Conservation (phyloP, 2,113 vertebrate species). For the Camelus bactrianus region DNA sequence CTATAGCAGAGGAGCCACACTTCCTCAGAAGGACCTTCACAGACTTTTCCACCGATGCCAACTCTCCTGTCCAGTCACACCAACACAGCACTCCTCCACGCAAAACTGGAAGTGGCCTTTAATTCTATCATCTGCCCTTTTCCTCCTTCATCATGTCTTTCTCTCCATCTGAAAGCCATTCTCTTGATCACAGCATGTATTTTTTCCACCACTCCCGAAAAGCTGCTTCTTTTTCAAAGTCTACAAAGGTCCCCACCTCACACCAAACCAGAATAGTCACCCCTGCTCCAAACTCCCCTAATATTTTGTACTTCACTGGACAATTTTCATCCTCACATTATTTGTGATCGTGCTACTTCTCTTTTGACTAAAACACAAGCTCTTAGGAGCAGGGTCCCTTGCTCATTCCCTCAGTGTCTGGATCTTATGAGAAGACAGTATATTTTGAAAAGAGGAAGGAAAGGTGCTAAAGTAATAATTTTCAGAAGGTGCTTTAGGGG, state of each 20-base stretch:
- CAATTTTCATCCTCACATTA: neutral
- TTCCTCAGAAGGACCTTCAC: neutral
- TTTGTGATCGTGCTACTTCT: neutral
- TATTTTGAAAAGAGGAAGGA: neutral
- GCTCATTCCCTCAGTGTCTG: neutral
- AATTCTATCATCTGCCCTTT: neutral
- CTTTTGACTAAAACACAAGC: neutral
- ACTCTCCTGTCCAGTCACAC: neutral
- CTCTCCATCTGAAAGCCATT: neutral
- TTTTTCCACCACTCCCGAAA: neutral
- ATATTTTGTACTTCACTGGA: neutral
- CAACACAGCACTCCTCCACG: fast-evolving
- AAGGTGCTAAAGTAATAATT: neutral
- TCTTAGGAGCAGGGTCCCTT: neutral
- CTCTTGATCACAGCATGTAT: neutral
- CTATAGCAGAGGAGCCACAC: neutral
- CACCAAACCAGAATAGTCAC: neutral
- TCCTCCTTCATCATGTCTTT: neutral
- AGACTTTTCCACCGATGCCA: neutral
- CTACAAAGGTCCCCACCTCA: neutral
- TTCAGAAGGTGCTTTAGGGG: neutral
- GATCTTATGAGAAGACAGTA: neutral
- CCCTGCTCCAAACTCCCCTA: neutral
- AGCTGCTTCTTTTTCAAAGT: neutral
- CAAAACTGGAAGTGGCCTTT: neutral